These are phyloP conservation scores for Rhingia rostrata DNA, from an alignment of 2,888 invertebrate genomes.

Conservation along the genomic window DNA sequence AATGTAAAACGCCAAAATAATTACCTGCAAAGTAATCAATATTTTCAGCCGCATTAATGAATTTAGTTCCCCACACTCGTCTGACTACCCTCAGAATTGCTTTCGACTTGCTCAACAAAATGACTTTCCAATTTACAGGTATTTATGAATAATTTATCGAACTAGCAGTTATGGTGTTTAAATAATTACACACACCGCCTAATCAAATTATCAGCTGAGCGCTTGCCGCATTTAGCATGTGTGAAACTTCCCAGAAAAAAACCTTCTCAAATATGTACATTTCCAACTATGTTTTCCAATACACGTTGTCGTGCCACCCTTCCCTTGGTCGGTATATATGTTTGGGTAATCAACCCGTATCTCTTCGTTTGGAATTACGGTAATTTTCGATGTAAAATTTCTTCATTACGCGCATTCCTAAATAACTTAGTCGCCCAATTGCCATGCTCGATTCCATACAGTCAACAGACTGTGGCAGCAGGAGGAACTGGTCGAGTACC, in stretches of 20 bases:
- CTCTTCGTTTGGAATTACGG: constrained; percentile 59
- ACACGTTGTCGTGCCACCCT: not conserved
- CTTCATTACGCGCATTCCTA: constrained; percentile 72
- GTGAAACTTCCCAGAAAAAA: constrained; percentile 60
- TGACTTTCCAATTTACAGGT: not conserved
- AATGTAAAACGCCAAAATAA: too few relatives aligned
- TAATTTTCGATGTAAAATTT: constrained; percentile 73
- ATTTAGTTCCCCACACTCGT: not conserved
- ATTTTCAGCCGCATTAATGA: too few relatives aligned
- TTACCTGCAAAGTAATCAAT: too few relatives aligned
- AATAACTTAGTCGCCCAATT: constrained; percentile 64
- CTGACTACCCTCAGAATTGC: not conserved
- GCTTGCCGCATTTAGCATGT: constrained; percentile 45
- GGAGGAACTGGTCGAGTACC: constrained; percentile 46
- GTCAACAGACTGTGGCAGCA: constrained; percentile 2
- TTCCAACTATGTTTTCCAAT: constrained; percentile 8
- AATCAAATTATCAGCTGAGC: constrained; percentile 56
- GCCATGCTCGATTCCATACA: constrained; percentile 18
- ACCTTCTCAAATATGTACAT: constrained; percentile 28
- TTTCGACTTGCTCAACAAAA: not conserved
- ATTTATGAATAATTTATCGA: not conserved
- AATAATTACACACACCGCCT: constrained; percentile 4
- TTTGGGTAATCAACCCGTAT: constrained; percentile 48
- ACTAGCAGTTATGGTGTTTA: not conserved
- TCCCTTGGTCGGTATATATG: constrained; percentile 15